phyloP scores from a whole-genome alignment of 2,888 invertebrate genomes.

The Aradus depressus region DNA sequence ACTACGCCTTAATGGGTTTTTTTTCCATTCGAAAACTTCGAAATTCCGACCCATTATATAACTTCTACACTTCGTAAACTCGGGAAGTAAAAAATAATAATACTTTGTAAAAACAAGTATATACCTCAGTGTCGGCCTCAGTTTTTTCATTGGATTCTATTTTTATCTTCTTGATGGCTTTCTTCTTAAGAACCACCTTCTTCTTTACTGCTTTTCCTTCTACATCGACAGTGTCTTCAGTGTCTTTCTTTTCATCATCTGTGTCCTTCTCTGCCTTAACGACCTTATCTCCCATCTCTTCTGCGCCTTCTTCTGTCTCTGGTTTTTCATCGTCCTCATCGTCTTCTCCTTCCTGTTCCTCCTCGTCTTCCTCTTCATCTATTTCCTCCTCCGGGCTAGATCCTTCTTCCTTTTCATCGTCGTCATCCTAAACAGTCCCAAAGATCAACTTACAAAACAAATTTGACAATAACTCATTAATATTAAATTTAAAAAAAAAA shows the following conservation, averaged over 20 bases:
- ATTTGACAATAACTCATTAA: too few species aligned
- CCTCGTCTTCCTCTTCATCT: slow-evolving; percentile 13
- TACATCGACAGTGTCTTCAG: slow-evolving; percentile 1
- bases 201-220: neutral
- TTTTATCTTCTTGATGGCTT: slow-evolving; percentile 16
- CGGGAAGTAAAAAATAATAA: neutral
- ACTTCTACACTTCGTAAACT: neutral
- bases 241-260: slow-evolving; percentile 11
- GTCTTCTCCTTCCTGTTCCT: slow-evolving; percentile 13
- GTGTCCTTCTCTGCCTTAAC: slow-evolving; percentile 13
- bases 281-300: slow-evolving; percentile 6
- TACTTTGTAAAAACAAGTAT: neutral
- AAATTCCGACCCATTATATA: too few species aligned
- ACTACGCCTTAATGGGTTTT: too few species aligned
- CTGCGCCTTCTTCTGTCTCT: slow-evolving; percentile 1
- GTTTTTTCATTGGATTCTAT: slow-evolving; percentile 7
- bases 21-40: too few species aligned
- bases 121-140: slow-evolving; percentile 18
- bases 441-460: too few species aligned
- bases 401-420: slow-evolving; percentile 3
- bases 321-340: neutral
- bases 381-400: neutral
- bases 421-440: too few species aligned
- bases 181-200: slow-evolving; percentile 20
- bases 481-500: too few species aligned